Conservation (phyloP, 2,797 vertebrate species). For the Coilia nasus region DNA sequence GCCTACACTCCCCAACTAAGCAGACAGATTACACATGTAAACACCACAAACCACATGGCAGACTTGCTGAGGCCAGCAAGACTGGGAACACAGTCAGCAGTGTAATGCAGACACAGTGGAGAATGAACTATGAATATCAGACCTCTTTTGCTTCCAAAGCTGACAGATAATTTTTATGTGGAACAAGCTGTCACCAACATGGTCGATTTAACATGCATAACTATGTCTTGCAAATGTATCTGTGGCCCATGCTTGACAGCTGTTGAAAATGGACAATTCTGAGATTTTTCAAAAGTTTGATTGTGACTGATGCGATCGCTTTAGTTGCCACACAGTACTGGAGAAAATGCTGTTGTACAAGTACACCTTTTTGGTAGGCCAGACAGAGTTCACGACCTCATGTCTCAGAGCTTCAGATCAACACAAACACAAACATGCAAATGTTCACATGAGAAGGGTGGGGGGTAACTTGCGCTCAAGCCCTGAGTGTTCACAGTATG, state of each 20-base stretch:
- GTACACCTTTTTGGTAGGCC: too few species aligned
- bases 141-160: neutral
- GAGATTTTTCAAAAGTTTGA: too few species aligned
- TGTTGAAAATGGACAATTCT: too few species aligned
- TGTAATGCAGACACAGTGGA: neutral
- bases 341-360: too few species aligned
- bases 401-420: too few species aligned
- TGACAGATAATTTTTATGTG: neutral
- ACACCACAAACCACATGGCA: neutral
- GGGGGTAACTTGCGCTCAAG: too few species aligned
- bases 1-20: neutral
- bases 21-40: neutral
- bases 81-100: neutral
- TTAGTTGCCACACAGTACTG: too few species aligned
- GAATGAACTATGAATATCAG: neutral
- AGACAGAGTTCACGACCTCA: too few species aligned
- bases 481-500: too few species aligned
- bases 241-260: neutral
- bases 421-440: too few species aligned
- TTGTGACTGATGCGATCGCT: too few species aligned
- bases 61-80: neutral
- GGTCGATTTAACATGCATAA: neutral
- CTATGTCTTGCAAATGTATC: neutral
- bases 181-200: neutral
- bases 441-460: too few species aligned